phyloP scores from a whole-genome alignment of 2,113 vertebrate genomes.

The Silurus meridionalis region DNA sequence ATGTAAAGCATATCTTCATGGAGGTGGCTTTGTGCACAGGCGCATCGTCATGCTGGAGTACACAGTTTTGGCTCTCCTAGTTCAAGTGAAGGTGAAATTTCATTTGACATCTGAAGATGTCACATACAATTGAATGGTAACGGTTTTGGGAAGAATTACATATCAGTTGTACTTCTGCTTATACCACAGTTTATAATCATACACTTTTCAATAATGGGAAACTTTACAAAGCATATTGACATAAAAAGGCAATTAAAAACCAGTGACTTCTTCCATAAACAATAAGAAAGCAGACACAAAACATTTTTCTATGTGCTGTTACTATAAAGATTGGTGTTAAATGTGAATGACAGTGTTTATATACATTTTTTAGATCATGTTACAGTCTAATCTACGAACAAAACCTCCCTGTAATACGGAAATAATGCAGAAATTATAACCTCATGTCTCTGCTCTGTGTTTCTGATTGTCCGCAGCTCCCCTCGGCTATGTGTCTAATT shows the following conservation, averaged over 20 bases:
- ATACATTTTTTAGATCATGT: background rate
- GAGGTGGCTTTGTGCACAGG: too few relatives aligned
- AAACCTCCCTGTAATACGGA: background rate
- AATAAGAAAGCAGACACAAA: background rate
- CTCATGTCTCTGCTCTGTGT: background rate
- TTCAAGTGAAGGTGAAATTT: too few relatives aligned
- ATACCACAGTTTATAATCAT: too few relatives aligned
- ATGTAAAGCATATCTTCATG: too few relatives aligned
- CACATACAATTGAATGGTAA: too few relatives aligned
- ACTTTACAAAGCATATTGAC: background rate
- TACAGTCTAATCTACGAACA: background rate
- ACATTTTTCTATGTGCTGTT: background rate
- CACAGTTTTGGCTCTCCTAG: too few relatives aligned
- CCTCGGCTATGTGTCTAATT: constrained; percentile 83
- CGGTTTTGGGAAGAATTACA: too few relatives aligned
- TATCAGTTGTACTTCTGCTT: too few relatives aligned
- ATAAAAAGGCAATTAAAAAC: background rate
- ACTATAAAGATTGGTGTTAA: background rate
- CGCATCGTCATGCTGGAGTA: too few relatives aligned
- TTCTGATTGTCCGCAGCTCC: constrained; percentile 71
- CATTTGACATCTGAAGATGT: too few relatives aligned
- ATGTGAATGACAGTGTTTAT: background rate
- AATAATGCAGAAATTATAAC: background rate
- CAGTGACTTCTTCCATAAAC: background rate
- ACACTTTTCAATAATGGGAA: background rate